A percentile compares a stretch with the other conserved stretches of the same genome.
Evolutionary conservation across 2,797 vertebrate species (phyloP).

Genomic region (Hippocampus kuda): DNA sequence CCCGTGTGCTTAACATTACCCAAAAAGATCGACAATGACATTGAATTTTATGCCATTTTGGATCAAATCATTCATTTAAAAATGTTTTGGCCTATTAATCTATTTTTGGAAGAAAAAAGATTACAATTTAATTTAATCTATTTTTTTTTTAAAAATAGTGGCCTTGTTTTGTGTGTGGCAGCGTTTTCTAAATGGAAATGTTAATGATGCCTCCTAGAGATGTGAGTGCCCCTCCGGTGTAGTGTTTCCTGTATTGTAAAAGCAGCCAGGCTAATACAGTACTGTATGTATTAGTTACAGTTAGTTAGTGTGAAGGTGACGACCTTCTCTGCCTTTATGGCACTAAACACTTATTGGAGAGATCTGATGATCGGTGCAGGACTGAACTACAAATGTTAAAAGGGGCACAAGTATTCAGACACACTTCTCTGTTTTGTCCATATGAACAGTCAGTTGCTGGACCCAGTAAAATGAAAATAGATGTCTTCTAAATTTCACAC

Average conservation of each 20-base stretch:
- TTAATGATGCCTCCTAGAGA: neutral
- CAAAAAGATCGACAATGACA: neutral
- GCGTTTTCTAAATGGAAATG: neutral
- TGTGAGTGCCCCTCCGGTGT: slow-evolving; percentile 14
- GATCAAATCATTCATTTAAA: neutral
- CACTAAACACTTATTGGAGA: slow-evolving; percentile 29
- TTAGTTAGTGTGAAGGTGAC: slow-evolving; percentile 51
- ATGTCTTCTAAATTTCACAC: no score
- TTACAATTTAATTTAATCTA: no score
- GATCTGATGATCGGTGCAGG: slow-evolving; percentile 19
- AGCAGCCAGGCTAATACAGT: slow-evolving; percentile 5
- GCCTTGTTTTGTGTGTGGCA: neutral
- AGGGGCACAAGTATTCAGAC: neutral
- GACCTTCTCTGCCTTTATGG: slow-evolving; percentile 38
- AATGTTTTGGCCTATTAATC: no score
- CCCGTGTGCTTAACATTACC: neutral
- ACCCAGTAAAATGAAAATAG: no score
- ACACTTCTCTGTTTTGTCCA: no score
- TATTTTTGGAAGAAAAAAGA: no score
- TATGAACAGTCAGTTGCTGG: no score
- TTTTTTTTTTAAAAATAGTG: neutral
- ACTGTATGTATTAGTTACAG: slow-evolving; percentile 32
- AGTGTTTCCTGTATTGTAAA: slow-evolving; percentile 33
- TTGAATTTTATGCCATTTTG: neutral
- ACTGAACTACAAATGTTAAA: slow-evolving; percentile 15